Conservation (phyloP, 2,797 vertebrate species). For the Arrhamphus sclerolepis region DNA sequence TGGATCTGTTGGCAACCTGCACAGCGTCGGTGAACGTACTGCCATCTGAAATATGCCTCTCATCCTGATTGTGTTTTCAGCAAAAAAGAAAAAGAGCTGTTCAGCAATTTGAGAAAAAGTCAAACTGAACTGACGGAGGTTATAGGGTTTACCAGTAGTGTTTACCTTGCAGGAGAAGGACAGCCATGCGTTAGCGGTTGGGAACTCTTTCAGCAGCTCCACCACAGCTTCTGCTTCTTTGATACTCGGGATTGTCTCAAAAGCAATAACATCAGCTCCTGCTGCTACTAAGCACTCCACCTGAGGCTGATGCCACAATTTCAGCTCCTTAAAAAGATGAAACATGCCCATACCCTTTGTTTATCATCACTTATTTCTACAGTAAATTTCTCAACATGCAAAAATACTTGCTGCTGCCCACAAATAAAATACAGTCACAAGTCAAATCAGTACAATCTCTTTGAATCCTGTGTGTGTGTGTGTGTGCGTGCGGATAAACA, state of each 20-base stretch:
- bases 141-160: no score
- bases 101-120: background rate
- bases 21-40: conserved; percentile 77
- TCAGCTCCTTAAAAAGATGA: conserved; percentile 74
- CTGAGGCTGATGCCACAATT: conserved; percentile 83
- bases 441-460: background rate
- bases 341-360: background rate
- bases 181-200: conserved; percentile 81
- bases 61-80: conserved; percentile 59
- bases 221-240: conserved; percentile 83
- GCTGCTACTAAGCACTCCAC: conserved; percentile 76
- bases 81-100: background rate
- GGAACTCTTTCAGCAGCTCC: conserved; percentile 84
- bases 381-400: no score
- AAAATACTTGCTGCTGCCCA: no score
- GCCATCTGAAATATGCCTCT: conserved; percentile 76
- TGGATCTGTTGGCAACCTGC: conserved; percentile 60
- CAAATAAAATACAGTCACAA: no score
- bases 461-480: background rate
- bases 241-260: conserved; percentile 85
- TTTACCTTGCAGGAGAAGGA: conserved; percentile 87
- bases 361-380: background rate
- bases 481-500: no score
- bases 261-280: conserved; percentile 82
- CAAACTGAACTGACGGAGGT: background rate